phyloP scores from a whole-genome alignment of 2,888 invertebrate species.

The Isotomurus palustris region DNA sequence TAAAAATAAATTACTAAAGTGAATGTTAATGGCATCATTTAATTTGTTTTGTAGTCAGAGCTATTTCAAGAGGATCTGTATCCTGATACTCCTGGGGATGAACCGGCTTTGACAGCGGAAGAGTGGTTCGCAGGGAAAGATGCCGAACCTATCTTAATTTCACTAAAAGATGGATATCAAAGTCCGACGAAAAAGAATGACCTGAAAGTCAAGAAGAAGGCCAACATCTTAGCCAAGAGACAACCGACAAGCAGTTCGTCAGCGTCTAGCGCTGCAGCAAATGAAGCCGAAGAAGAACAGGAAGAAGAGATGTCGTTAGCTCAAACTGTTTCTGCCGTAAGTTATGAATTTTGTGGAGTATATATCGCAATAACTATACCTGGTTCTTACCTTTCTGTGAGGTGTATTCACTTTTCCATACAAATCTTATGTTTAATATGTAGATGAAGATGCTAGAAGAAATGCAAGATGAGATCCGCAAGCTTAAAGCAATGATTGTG shows the following conservation, averaged over 20 bases:
- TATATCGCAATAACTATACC: too few species aligned
- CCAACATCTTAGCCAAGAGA: slow-evolving; percentile 73
- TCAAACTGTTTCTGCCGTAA: slow-evolving; percentile 34
- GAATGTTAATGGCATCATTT: slow-evolving; percentile 3
- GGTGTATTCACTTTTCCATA: too few species aligned
- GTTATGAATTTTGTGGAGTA: too few species aligned
- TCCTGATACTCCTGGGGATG: slow-evolving; percentile 89
- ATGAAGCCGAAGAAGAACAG: slow-evolving; percentile 38
- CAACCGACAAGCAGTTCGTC: slow-evolving; percentile 48
- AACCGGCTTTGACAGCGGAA: slow-evolving; percentile 81
- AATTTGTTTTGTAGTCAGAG: slow-evolving; percentile 62
- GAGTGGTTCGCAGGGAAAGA: slow-evolving; percentile 89
- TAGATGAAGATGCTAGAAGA: slow-evolving; percentile 60
- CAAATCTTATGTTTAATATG: too few species aligned
- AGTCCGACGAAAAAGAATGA: slow-evolving; percentile 56
- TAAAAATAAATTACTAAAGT: neutral
- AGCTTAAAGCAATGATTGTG: slow-evolving; percentile 87
- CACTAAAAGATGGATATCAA: slow-evolving; percentile 65
- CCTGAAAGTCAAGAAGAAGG: slow-evolving; percentile 70
- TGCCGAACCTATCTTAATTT: slow-evolving; percentile 84
- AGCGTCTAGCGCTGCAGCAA: slow-evolving; percentile 25
- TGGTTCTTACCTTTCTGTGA: too few species aligned
- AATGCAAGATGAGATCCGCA: slow-evolving; percentile 81
- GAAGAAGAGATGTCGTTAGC: slow-evolving; percentile 30
- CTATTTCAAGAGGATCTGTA: slow-evolving; percentile 96